Percentiles rank a stretch among this genome's conserved stretches.
These are phyloP conservation scores for Asteroscopus sphinx DNA, from an alignment of 2,888 invertebrate species.

Conservation along the genomic window DNA sequence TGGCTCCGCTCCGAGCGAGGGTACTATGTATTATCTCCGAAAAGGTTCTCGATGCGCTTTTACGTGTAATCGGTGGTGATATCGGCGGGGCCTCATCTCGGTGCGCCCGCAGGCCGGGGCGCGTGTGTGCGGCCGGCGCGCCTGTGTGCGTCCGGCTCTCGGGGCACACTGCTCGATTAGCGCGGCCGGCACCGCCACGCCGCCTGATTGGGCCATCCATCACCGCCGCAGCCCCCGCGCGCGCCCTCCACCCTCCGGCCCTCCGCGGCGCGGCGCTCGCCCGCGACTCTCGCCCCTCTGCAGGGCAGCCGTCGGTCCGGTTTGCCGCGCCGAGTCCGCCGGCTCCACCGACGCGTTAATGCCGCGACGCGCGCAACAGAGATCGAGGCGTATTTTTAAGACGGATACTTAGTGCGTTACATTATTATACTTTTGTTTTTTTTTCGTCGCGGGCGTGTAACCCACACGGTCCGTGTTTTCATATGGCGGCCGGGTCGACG, in stretches of 20 bases:
- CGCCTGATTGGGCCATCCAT: constrained; percentile 91
- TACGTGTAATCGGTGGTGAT: constrained; percentile 73
- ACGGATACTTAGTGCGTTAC: constrained; percentile 89
- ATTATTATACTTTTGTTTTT: constrained; percentile 87
- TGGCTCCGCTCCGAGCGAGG: constrained; percentile 51
- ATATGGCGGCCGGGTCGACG: constrained; percentile 85
- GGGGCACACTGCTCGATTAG: constrained; percentile 87
- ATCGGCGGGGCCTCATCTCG: constrained; percentile 60
- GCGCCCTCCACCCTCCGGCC: constrained; percentile 80
- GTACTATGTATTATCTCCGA: constrained; percentile 73
- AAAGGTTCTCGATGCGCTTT: constrained; percentile 79
- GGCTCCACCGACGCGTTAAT: constrained; percentile 75
- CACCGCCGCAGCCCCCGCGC: constrained; percentile 77
- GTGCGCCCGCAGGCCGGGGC: constrained; percentile 59
- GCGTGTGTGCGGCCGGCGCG: constrained; percentile 70
- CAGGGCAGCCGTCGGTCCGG: constrained; percentile 48
- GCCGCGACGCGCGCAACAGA: constrained; percentile 83
- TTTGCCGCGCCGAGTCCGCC: constrained; percentile 48
- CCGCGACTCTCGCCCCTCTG: constrained; percentile 67
- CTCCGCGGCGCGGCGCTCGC: constrained; percentile 68
- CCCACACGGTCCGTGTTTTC: constrained; percentile 81
- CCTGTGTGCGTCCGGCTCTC: constrained; percentile 80
- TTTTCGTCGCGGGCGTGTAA: constrained; percentile 81
- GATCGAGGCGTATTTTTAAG: constrained; percentile 88
- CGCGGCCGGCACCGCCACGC: constrained; percentile 86